phyloP scores from a whole-genome alignment of 2,888 invertebrate species.

The Rhingia rostrata region DNA sequence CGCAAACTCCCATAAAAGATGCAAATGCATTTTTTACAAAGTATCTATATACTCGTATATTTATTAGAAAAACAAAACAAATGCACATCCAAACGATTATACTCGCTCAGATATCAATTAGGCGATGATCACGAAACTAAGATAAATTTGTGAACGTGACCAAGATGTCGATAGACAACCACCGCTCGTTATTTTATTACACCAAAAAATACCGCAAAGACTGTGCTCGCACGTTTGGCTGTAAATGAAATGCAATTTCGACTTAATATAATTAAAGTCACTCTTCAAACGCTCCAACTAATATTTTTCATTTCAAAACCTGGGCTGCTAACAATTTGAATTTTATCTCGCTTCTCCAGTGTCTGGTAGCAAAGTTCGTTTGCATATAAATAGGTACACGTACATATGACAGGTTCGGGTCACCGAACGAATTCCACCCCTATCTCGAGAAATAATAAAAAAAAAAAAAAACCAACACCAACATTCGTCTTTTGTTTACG shows the following conservation, averaged over 20 bases:
- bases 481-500: conserved; percentile 30
- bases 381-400: conserved; percentile 12
- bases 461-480: conserved; percentile 6
- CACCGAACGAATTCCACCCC: conserved; percentile 62
- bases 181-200: conserved; percentile 46
- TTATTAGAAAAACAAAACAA: conserved; percentile 21
- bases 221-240: conserved; percentile 56
- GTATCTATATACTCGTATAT: too few species aligned
- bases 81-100: conserved; percentile 2
- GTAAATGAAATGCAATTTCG: conserved; percentile 42
- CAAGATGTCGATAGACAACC: conserved; percentile 65
- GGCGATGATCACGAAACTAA: conserved; percentile 69
- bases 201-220: conserved; percentile 22
- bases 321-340: not conserved
- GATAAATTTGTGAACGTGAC: conserved; percentile 69
- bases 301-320: conserved; percentile 25
- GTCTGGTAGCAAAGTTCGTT: conserved; percentile 14
- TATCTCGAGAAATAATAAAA: conserved; percentile 36
- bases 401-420: conserved; percentile 6
- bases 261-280: conserved; percentile 33
- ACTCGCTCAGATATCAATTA: conserved; percentile 58
- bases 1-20: too few species aligned
- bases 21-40: too few species aligned
- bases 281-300: conserved; percentile 24
- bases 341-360: conserved; percentile 7